phyloP scores from a whole-genome alignment of 2,113 vertebrate genomes.

The Aix galericulata region DNA sequence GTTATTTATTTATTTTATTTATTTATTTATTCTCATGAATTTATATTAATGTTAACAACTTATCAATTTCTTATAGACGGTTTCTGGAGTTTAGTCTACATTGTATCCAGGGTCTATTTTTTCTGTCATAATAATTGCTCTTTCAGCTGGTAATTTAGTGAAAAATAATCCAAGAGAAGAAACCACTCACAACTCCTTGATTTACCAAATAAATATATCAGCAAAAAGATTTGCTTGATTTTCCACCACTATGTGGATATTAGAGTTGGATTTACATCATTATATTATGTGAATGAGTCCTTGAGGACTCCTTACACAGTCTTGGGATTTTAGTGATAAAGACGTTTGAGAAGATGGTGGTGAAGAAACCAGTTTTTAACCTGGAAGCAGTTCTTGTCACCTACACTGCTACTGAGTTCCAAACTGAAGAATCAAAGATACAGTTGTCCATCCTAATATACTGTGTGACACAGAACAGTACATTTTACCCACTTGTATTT shows the following conservation, averaged over 20 bases:
- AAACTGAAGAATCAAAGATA: background rate
- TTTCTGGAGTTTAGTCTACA: background rate
- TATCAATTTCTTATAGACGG: background rate
- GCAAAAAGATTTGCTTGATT: background rate
- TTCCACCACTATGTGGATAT: background rate
- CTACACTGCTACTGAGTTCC: background rate
- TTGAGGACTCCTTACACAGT: background rate
- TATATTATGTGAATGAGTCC: background rate
- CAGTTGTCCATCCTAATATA: background rate
- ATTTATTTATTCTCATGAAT: background rate
- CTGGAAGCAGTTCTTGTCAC: too few relatives aligned
- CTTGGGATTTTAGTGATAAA: background rate
- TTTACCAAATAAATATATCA: background rate
- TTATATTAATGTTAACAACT: background rate
- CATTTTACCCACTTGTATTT: background rate
- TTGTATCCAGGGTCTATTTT: background rate
- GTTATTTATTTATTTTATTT: rapidly evolving
- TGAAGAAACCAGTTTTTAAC: background rate
- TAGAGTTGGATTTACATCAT: background rate
- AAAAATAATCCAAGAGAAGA: background rate
- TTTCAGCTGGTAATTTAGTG: constrained; percentile 6
- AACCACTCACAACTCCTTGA: background rate
- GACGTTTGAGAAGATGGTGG: background rate
- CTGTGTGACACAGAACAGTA: background rate
- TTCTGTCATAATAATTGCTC: constrained; percentile 14